These are phyloP conservation scores for Chaitophorus viminalis DNA, from an alignment of 2,888 invertebrate genomes.

Conservation along the genomic window DNA sequence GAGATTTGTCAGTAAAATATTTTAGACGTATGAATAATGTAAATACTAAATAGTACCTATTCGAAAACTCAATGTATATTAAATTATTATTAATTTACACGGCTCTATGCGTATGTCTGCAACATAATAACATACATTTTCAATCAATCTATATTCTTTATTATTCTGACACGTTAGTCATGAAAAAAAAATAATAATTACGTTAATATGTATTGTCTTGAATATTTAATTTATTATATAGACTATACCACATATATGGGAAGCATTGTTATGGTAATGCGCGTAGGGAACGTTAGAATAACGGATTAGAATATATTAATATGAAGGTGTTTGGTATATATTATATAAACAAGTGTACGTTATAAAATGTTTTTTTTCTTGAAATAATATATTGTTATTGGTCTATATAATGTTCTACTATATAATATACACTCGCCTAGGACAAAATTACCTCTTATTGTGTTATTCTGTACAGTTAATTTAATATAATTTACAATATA, in stretches of 20 bases:
- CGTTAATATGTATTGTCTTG: constrained; percentile 49
- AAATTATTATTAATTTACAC: not conserved
- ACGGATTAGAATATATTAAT: constrained; percentile 52
- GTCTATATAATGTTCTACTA: not conserved
- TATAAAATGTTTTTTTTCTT: not conserved
- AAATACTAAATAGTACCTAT: not conserved
- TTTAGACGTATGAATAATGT: not conserved
- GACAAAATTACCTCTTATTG: not conserved
- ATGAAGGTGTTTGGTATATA: constrained; percentile 41
- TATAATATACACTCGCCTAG: not conserved
- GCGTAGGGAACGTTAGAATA: not conserved
- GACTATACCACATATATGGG: constrained; percentile 1
- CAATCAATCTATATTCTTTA: constrained; percentile 9
- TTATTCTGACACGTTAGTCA: constrained; percentile 30
- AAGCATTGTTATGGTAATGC: constrained; percentile 53
- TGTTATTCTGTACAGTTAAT: not conserved
- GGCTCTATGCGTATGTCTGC: not conserved
- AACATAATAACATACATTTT: not conserved
- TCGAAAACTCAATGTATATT: too few relatives aligned
- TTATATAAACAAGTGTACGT: not conserved
- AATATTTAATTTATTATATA: constrained; percentile 51
- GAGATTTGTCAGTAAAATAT: not conserved
- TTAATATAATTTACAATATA: not conserved
- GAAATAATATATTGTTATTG: not conserved
- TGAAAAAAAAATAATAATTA: constrained; percentile 43